Percentiles rank a stretch among this genome's conserved stretches.
phyloP scores from a whole-genome alignment of 1,140 invertebrate genomes.

The Drosophila guanche region DNA sequence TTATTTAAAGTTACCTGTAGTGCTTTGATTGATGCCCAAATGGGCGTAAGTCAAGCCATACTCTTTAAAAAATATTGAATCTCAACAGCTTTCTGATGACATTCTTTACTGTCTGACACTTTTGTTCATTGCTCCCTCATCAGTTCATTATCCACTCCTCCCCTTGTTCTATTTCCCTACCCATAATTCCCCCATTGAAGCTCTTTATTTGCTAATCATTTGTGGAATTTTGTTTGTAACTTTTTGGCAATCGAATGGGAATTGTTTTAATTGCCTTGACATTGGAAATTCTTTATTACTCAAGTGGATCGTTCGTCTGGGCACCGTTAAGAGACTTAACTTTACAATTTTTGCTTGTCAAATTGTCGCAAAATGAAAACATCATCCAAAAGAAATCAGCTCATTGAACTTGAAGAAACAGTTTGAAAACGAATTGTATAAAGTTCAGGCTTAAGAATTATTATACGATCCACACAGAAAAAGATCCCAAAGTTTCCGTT shows the following conservation, averaged over 20 bases:
- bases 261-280: constrained; percentile 39
- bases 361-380: constrained; percentile 1
- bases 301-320: too few species aligned
- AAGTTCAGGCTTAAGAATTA: neutral
- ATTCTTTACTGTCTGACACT: constrained; percentile 12
- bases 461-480: neutral
- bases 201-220: constrained; percentile 4
- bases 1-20: too few species aligned
- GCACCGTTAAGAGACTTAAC: constrained; percentile 27
- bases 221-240: constrained; percentile 19
- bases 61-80: neutral
- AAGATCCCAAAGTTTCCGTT: constrained; percentile 28
- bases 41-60: too few species aligned
- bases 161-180: too few species aligned
- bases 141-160: too few species aligned
- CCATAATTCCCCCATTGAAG: too few species aligned
- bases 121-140: constrained; percentile 34
- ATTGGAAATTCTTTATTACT: constrained; percentile 5
- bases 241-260: constrained; percentile 30
- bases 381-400: constrained; percentile 19
- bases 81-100: constrained; percentile 11
- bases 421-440: constrained; percentile 13
- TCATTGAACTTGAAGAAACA: constrained; percentile 34
- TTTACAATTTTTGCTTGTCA: constrained; percentile 12
- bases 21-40: too few species aligned